phyloP scores from a whole-genome alignment of 2,888 invertebrate species.

The Drosophila melanocephala region DNA sequence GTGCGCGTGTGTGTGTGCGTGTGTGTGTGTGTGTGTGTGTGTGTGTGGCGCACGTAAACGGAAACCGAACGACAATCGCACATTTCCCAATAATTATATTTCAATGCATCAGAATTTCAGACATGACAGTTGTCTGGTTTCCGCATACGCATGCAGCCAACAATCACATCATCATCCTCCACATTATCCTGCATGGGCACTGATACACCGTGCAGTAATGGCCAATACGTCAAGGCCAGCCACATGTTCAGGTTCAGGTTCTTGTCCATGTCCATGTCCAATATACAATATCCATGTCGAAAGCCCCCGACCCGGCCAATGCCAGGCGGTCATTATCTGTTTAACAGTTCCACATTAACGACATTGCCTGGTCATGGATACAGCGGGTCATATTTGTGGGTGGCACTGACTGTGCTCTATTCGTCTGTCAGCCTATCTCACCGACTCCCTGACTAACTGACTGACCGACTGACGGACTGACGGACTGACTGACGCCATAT shows the following conservation, averaged over 20 bases:
- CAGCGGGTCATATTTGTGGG: constrained; percentile 35
- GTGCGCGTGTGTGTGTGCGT: constrained; percentile 7
- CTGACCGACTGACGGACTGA: background rate
- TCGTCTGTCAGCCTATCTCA: constrained; percentile 8
- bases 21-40: constrained; percentile 9
- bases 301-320: constrained; percentile 11
- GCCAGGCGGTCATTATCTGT: constrained; percentile 76
- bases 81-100: constrained; percentile 84
- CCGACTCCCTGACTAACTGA: constrained; percentile 3
- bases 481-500: constrained; percentile 48
- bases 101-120: constrained; percentile 82
- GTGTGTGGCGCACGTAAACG: constrained; percentile 62
- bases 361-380: constrained; percentile 66
- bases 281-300: constrained; percentile 29
- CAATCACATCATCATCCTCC: constrained; percentile 48
- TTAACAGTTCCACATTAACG: constrained; percentile 82
- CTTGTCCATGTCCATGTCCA: constrained; percentile 9
- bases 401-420: background rate
- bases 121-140: constrained; percentile 77
- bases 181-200: constrained; percentile 37
- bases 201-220: constrained; percentile 40
- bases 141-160: constrained; percentile 61
- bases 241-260: constrained; percentile 11
- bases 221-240: constrained; percentile 21
- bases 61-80: constrained; percentile 81